Evolutionary conservation across 2,797 vertebrate species (phyloP).

Genomic region (Etheostoma nigrum): DNA sequence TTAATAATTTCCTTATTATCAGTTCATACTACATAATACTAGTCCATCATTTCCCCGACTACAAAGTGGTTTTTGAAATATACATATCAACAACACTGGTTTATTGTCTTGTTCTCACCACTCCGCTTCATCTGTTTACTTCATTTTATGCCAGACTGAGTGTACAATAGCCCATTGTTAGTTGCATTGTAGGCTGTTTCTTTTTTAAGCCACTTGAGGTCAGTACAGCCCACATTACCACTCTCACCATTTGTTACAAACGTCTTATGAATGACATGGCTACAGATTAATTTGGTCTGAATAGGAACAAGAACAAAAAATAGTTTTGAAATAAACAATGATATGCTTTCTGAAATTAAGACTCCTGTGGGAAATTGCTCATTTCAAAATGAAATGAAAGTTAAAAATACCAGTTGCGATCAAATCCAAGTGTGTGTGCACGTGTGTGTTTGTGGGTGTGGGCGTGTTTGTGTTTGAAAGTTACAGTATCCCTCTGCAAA

Average conservation of each 20-base stretch:
- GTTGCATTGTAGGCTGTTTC: conserved; percentile 28
- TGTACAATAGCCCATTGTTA: conserved; percentile 73
- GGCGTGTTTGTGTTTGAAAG: too few species aligned
- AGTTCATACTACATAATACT: neutral
- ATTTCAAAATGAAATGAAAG: neutral
- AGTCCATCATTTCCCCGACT: conserved; percentile 47
- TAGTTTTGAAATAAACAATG: neutral
- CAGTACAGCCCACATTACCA: conserved; percentile 60
- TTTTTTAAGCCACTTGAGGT: conserved; percentile 69
- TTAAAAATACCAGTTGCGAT: neutral
- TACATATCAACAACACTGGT: conserved; percentile 60
- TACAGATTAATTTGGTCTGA: conserved; percentile 12
- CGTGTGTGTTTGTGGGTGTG: too few species aligned
- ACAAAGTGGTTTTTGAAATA: conserved; percentile 57
- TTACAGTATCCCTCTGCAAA: neutral
- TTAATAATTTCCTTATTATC: neutral
- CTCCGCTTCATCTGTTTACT: conserved; percentile 71
- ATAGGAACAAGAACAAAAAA: neutral
- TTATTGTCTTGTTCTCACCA: conserved; percentile 64
- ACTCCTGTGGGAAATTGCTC: neutral
- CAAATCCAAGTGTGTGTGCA: too few species aligned
- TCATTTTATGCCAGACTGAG: conserved; percentile 58
- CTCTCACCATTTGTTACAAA: neutral
- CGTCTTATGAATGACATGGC: conserved; percentile 33
- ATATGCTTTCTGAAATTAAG: conserved; percentile 15